Conservation (phyloP, 2,797 vertebrate species). For the Rhadinocentrus ornatus region DNA sequence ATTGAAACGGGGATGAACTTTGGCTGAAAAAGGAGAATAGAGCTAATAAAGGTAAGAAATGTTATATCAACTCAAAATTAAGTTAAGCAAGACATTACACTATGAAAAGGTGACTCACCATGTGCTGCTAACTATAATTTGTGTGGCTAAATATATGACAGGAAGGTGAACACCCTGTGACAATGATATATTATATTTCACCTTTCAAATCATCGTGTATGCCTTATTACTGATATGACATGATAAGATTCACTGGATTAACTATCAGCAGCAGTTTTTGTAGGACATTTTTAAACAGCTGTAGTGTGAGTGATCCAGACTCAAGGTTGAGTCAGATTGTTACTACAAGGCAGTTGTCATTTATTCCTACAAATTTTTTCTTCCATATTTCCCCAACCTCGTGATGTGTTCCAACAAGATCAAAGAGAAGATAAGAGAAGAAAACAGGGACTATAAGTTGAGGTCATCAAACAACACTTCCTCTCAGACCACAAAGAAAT, state of each 20-base stretch:
- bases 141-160: background rate
- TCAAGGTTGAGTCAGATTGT: too few relatives aligned
- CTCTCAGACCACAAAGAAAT: conserved; percentile 12
- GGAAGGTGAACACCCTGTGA: background rate
- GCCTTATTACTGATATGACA: background rate
- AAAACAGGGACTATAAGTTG: conserved; percentile 12
- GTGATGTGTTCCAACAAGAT: too few relatives aligned
- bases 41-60: background rate
- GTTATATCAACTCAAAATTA: background rate
- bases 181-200: background rate
- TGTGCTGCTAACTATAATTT: too few relatives aligned
- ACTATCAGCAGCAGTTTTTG: too few relatives aligned
- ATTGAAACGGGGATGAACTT: background rate
- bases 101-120: background rate
- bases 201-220: background rate
- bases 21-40: background rate
- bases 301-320: too few relatives aligned
- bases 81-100: background rate
- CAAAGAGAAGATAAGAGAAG: background rate
- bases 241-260: too few relatives aligned
- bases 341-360: background rate
- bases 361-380: background rate
- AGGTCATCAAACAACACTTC: conserved; percentile 20
- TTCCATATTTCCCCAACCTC: background rate
- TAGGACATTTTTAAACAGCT: too few relatives aligned